Evolutionary conservation across 2,113 vertebrate species (phyloP).

Genomic region (Corythoichthys intestinalis): DNA sequence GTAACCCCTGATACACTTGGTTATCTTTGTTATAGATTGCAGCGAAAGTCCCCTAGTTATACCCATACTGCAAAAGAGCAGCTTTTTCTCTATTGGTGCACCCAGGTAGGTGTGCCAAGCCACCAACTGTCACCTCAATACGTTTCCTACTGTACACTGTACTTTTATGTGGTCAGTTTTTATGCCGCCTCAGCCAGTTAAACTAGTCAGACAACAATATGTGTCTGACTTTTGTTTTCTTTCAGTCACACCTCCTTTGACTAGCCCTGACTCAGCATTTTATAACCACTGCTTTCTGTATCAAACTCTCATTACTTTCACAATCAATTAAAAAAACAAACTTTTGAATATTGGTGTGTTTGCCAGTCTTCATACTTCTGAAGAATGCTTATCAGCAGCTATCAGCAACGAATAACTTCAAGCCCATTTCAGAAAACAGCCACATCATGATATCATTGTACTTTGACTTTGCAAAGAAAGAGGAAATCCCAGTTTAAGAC

Average conservation of each 20-base stretch:
- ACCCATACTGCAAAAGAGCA: not conserved
- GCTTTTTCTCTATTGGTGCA: not conserved
- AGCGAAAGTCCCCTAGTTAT: too few relatives aligned
- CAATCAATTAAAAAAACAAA: not conserved
- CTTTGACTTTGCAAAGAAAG: slow-evolving; percentile 34
- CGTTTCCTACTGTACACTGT: not conserved
- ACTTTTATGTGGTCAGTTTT: not conserved
- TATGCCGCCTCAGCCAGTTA: not conserved
- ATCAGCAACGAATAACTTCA: not conserved
- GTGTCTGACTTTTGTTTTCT: not conserved
- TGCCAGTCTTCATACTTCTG: not conserved
- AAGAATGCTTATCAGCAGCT: not conserved
- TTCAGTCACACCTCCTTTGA: not conserved
- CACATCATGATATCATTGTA: not conserved
- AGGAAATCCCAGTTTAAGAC: slow-evolving; percentile 49
- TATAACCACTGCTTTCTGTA: not conserved
- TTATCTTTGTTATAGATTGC: too few relatives aligned
- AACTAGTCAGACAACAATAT: slow-evolving; percentile 5
- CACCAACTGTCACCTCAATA: not conserved
- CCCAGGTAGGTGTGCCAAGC: not conserved
- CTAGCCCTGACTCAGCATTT: not conserved
- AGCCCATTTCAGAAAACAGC: not conserved
- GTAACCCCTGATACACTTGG: too few relatives aligned
- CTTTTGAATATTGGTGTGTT: not conserved
- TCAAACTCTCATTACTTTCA: not conserved